Evolutionary conservation across 53 echinoderm and acorn worm genomes (phyloP).

Genomic region (Stichopus horrens): DNA sequence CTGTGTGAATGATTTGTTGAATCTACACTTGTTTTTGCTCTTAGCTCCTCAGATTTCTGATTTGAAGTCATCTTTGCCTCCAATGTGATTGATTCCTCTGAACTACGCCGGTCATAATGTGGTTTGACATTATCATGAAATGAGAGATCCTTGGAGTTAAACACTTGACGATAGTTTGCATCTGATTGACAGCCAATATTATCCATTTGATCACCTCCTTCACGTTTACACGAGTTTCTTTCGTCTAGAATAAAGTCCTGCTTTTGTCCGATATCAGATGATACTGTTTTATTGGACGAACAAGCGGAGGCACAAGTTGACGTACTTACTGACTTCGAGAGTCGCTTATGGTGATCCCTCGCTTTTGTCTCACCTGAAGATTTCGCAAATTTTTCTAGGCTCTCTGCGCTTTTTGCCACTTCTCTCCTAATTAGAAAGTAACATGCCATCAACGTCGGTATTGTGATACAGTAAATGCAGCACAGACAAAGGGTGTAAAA

Average conservation of each 20-base stretch:
- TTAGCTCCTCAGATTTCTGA: background rate
- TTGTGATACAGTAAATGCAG: conserved; percentile 6
- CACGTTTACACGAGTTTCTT: background rate
- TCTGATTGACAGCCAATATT: background rate
- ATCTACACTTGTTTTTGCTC: background rate
- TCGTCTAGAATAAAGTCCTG: background rate
- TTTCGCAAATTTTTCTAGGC: background rate
- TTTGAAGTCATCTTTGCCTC: background rate
- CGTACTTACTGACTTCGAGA: background rate
- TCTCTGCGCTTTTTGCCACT: conserved; percentile 21
- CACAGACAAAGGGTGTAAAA: background rate
- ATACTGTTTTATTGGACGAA: background rate
- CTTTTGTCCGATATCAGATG: background rate
- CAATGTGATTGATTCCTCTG: no score
- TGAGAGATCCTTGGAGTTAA: background rate
- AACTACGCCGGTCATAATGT: no score
- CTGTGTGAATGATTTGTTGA: background rate
- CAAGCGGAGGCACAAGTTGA: background rate
- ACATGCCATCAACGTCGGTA: conserved; percentile 19
- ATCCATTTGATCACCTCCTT: background rate
- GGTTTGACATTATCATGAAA: no score
- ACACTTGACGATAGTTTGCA: background rate
- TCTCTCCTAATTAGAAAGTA: conserved; percentile 15
- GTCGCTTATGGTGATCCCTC: background rate
- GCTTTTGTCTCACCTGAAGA: background rate